Percentiles rank a stretch among this genome's conserved stretches.
Evolutionary conservation across 2,888 invertebrate species (phyloP).

Genomic region (Spilarctia lutea): DNA sequence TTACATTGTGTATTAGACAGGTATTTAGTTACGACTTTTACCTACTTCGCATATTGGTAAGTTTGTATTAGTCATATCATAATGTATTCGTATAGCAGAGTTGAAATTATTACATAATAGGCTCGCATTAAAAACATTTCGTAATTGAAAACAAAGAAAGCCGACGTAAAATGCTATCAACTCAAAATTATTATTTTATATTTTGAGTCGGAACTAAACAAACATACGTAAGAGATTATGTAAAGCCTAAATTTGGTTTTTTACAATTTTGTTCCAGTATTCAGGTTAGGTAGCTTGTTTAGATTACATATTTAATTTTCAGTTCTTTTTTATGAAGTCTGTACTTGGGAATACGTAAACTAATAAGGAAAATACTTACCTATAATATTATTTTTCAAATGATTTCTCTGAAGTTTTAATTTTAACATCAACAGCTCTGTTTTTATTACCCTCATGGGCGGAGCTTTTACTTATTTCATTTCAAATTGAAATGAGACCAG

Average conservation of each 20-base stretch:
- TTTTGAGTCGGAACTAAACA: background rate
- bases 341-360: background rate
- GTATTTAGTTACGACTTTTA: background rate
- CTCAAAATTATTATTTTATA: background rate
- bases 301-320: background rate
- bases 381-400: background rate
- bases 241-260: background rate
- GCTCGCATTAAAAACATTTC: background rate
- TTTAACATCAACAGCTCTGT: background rate
- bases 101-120: background rate
- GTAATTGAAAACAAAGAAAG: background rate
- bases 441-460: background rate
- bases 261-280: background rate
- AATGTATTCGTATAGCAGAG: background rate
- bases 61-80: background rate
- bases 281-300: background rate
- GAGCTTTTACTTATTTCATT: background rate
- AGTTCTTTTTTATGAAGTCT: background rate
- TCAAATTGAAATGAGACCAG: background rate
- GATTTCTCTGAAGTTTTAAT: background rate
- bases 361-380: background rate
- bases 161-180: background rate
- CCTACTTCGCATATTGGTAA: background rate
- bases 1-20: background rate
- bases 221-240: background rate